Evolutionary conservation across 2,888 invertebrate genomes (phyloP).

Genomic region (Lobophora halterata): DNA sequence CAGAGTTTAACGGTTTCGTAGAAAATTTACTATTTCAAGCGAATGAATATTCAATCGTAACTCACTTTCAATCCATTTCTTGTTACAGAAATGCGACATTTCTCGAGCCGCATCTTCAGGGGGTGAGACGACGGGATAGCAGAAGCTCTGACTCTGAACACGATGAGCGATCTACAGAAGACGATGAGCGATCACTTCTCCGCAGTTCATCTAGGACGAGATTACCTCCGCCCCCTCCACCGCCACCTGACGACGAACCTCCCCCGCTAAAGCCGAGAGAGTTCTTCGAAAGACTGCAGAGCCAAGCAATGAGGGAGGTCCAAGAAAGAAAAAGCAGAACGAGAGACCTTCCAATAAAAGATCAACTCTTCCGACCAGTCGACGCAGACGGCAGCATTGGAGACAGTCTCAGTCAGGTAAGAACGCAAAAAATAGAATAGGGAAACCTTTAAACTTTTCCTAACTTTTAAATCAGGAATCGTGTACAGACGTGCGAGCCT

Average conservation of each 20-base stretch:
- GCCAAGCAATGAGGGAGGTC: constrained; percentile 72
- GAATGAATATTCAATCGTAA: too few relatives aligned
- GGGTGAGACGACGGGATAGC: constrained; percentile 76
- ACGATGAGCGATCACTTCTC: constrained; percentile 68
- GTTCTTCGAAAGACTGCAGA: constrained; percentile 75
- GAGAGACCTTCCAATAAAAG: constrained; percentile 53
- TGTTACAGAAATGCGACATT: constrained; percentile 87
- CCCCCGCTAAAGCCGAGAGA: constrained; percentile 80
- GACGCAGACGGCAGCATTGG: constrained; percentile 71
- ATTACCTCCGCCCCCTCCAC: constrained; percentile 68
- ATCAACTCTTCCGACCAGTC: constrained; percentile 60
- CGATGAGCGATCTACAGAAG: constrained; percentile 75
- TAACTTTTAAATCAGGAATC: constrained; percentile 45
- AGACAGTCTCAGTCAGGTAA: constrained; percentile 77
- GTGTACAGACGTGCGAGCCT: constrained; percentile 43
- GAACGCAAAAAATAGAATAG: constrained; percentile 1
- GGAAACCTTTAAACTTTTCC: constrained; percentile 21
- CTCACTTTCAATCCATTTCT: too few relatives aligned
- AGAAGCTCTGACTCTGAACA: constrained; percentile 74
- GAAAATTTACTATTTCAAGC: too few relatives aligned
- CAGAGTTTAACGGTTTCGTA: constrained; percentile 1
- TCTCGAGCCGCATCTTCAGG: constrained; percentile 87
- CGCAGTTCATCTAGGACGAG: constrained; percentile 70
- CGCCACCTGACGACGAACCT: constrained; percentile 70
- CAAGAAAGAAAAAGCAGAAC: constrained; percentile 60